phyloP scores from a whole-genome alignment of 2,797 vertebrate species.

The Myotis planiceps region DNA sequence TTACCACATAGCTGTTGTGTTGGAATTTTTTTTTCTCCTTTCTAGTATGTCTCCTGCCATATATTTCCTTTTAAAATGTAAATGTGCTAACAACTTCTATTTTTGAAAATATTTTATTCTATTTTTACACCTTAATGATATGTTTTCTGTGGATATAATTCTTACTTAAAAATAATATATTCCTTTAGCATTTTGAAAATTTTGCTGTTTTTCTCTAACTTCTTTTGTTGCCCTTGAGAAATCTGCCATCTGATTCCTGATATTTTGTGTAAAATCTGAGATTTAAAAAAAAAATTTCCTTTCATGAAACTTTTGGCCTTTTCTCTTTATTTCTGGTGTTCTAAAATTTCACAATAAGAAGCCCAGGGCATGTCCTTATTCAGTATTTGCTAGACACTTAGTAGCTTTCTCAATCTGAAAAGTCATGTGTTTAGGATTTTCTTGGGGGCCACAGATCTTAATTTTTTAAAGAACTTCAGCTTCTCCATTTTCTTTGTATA shows the following conservation, averaged over 20 bases:
- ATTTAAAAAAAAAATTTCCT: neutral
- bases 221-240: neutral
- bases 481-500: neutral
- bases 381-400: neutral
- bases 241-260: neutral
- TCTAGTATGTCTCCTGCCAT: neutral
- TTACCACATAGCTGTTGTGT: neutral
- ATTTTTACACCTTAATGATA: neutral
- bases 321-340: neutral
- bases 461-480: neutral
- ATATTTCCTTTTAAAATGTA: neutral
- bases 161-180: neutral
- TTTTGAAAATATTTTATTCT: slow-evolving; percentile 2
- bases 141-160: neutral
- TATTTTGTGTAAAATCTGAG: neutral
- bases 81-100: neutral
- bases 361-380: neutral
- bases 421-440: neutral
- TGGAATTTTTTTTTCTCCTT: neutral
- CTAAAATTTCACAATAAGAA: neutral
- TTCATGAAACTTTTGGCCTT: neutral
- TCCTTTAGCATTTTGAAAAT: neutral
- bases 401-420: neutral
- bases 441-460: neutral
- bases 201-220: neutral